Base-by-base conservation (phyloP, 1,140 invertebrate genomes). In the Sycobia sp. region DNA sequence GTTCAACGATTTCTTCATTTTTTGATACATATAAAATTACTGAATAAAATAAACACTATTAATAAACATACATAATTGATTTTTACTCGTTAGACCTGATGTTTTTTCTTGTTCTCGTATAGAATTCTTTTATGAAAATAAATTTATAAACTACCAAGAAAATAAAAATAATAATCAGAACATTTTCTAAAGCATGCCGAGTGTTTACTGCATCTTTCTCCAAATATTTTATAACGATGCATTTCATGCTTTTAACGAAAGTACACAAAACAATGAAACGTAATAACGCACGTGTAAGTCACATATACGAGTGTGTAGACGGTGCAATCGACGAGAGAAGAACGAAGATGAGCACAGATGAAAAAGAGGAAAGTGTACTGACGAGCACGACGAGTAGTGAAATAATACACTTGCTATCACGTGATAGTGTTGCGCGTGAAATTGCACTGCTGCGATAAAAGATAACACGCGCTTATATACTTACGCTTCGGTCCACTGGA, bases 401-500 rank as follows among this genome's bases (percentile, higher is more conserved):
- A 43, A 57, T 36, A 16, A 57, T 57, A 43, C 27, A 50, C 5
- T 59, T 51, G 14, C 51, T 62, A 44, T 60, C 23, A 55, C 49
- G 36, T 50, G 43, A 46, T 61, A 47, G 23, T 38, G 16, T 38
- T 44, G 20, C 27, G n/a, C 46, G 29, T 29, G 58, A 60, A 36
- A 46, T 34, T 22, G 43, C 16, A 23, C 41, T 34, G 20, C 27
- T 23, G 47, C 22, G 43, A 60, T 59, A 46, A 41, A 41, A 36
- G 53, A 34, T 53, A 55, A 41, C 34, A 18, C 27, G 3, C 22
- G 18, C 25, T 50, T 4, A 32, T 32, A 43, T 11, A 81, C 81
- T 83, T 78, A 87, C 86, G 51, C 80, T 83, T 76, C 83, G 75
- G 70, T 86, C 84, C 13, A 85, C 80, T 20, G 83, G 79, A 22